Conservation (phyloP, 2,888 invertebrate genomes). For the Acanthacorydalis orientalis region DNA sequence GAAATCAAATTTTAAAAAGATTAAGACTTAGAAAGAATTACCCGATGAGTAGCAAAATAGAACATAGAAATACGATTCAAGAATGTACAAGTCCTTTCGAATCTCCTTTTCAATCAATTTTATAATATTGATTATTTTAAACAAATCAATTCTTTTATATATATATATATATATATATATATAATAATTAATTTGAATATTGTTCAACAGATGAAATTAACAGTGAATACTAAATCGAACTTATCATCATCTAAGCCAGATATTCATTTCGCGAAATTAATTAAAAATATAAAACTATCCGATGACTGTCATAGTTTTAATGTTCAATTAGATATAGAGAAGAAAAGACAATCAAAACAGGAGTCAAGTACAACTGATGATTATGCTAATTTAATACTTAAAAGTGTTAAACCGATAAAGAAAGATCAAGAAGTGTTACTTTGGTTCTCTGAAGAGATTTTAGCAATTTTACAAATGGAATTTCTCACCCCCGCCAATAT, state of each 20-base stretch:
- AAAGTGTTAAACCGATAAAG: slow-evolving; percentile 30
- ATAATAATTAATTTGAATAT: neutral
- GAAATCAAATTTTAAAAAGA: no score
- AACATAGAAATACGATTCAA: no score
- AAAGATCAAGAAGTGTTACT: slow-evolving; percentile 53
- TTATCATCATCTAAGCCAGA: neutral
- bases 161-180: neutral
- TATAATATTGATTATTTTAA: no score
- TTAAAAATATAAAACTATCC: slow-evolving; percentile 27
- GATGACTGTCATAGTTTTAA: slow-evolving; percentile 50
- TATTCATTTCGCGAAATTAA: neutral
- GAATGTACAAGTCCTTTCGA: no score
- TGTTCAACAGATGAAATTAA: neutral
- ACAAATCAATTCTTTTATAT: no score
- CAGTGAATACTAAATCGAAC: neutral
- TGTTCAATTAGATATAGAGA: slow-evolving; percentile 26
- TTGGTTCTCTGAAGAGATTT: slow-evolving; percentile 69
- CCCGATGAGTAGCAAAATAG: no score
- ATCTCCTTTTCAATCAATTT: no score
- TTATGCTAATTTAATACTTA: slow-evolving; percentile 22
- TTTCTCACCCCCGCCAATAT: slow-evolving; percentile 66
- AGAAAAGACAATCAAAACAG: slow-evolving; percentile 6
- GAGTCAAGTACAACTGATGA: slow-evolving; percentile 6
- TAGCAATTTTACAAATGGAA: slow-evolving; percentile 58
- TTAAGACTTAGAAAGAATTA: no score